phyloP scores from a whole-genome alignment of 2,888 invertebrate genomes.

The Heliconius erato region DNA sequence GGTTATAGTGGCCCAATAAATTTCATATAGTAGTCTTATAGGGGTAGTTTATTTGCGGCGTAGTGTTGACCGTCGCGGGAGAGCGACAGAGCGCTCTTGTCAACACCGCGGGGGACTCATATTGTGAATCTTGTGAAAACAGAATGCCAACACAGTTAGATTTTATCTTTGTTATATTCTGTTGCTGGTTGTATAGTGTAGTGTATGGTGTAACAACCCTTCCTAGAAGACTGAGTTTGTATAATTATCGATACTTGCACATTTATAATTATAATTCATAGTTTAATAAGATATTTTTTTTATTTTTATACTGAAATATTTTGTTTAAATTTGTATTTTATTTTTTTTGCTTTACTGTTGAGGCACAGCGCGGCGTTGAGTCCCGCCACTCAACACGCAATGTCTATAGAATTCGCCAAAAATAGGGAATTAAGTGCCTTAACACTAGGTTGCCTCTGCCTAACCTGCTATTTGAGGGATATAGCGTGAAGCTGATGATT shows the following conservation, averaged over 20 bases:
- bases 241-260: not conserved
- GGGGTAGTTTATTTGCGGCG: conserved; percentile 70
- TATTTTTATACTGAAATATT: no score
- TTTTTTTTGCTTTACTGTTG: no score
- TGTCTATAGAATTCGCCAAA: no score
- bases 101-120: conserved; percentile 61
- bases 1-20: conserved; percentile 65
- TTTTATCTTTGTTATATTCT: conserved; percentile 21
- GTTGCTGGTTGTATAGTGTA: not conserved
- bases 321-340: no score
- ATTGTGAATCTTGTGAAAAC: conserved; percentile 38
- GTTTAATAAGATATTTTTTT: no score
- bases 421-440: no score
- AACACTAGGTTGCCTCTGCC: no score
- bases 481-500: no score
- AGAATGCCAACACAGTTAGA: conserved; percentile 21
- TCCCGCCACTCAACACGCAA: no score
- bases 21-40: conserved; percentile 58
- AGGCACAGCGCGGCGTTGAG: no score
- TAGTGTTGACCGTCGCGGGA: conserved; percentile 68
- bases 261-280: not conserved
- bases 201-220: not conserved
- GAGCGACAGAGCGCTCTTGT: conserved; percentile 65
- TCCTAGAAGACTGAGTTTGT: not conserved
- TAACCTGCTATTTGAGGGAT: no score